Evolutionary conservation across 2,113 vertebrate species (phyloP).

Genomic region (Brachypteracias leptosomus): DNA sequence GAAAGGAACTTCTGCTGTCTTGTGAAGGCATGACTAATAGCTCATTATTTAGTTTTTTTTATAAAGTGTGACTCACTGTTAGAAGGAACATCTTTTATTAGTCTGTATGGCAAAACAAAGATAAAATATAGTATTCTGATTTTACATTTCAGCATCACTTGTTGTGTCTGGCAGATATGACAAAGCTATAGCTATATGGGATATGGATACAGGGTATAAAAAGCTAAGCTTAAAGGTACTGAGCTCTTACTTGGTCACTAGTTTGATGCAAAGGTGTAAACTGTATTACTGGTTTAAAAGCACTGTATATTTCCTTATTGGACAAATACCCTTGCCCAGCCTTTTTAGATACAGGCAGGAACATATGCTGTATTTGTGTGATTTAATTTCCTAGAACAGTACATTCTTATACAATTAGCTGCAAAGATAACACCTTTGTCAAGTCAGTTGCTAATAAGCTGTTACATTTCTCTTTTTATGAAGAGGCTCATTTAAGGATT

Average conservation of each 20-base stretch:
- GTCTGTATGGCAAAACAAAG: background rate
- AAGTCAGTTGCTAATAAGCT: background rate
- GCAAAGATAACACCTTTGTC: background rate
- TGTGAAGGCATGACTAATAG: background rate
- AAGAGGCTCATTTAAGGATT: background rate
- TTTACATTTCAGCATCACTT: slow-evolving; percentile 67
- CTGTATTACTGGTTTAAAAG: background rate
- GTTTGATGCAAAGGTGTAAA: background rate
- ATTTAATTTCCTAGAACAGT: background rate
- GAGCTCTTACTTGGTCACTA: background rate
- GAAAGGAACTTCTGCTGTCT: background rate
- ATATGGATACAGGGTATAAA: slow-evolving; percentile 64
- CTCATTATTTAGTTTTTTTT: background rate
- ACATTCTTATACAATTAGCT: background rate
- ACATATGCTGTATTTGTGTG: background rate
- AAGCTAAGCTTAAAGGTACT: slow-evolving; percentile 78
- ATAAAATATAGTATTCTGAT: background rate
- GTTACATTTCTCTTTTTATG: background rate
- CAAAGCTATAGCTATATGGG: slow-evolving; percentile 75
- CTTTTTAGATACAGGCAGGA: background rate
- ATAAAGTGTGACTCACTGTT: background rate
- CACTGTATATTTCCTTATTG: background rate
- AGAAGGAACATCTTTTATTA: background rate
- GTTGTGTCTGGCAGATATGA: slow-evolving; percentile 79
- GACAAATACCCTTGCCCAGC: background rate